These are phyloP conservation scores for Forbesichthys agassizii DNA, from an alignment of 2,113 vertebrate species.

Conservation along the genomic window DNA sequence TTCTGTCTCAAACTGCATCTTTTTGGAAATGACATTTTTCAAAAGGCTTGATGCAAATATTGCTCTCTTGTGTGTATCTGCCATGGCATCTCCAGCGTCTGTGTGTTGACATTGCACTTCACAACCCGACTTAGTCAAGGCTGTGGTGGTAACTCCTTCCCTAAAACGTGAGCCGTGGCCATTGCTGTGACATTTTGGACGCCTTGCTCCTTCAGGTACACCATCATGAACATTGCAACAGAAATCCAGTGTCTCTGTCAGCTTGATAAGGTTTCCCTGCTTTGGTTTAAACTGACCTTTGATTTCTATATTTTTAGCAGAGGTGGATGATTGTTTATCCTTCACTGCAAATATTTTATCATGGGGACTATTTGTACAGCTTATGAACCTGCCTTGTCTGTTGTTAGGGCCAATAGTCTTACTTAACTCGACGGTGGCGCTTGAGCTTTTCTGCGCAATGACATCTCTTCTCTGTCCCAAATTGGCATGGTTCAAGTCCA, in stretches of 20 bases:
- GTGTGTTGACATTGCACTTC: constrained; percentile 53
- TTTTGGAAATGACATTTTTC: constrained; percentile 96
- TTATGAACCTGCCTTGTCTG: constrained; percentile 13
- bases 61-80: constrained; percentile 82
- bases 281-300: constrained; percentile 59
- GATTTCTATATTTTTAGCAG: constrained; percentile 57
- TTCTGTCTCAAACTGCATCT: constrained; percentile 95
- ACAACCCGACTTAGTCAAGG: constrained; percentile 59
- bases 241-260: constrained; percentile 80
- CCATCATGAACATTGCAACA: constrained; percentile 75
- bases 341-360: constrained; percentile 63
- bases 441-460: constrained; percentile 68
- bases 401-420: constrained; percentile 46
- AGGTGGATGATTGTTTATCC: constrained; percentile 50
- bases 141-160: constrained; percentile 65
- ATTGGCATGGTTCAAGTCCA: constrained; percentile 87
- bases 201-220: constrained; percentile 48
- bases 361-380: constrained; percentile 62
- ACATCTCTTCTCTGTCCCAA: constrained; percentile 59
- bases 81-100: constrained; percentile 50
- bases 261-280: constrained; percentile 76
- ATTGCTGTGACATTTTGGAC: constrained; percentile 62
- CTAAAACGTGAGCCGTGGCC: constrained; percentile 49
- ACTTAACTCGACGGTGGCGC: constrained; percentile 65
- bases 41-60: constrained; percentile 91